Evolutionary conservation across 64 coral and sea anemone species (phyloP).

Genomic region (Montipora foliosa): DNA sequence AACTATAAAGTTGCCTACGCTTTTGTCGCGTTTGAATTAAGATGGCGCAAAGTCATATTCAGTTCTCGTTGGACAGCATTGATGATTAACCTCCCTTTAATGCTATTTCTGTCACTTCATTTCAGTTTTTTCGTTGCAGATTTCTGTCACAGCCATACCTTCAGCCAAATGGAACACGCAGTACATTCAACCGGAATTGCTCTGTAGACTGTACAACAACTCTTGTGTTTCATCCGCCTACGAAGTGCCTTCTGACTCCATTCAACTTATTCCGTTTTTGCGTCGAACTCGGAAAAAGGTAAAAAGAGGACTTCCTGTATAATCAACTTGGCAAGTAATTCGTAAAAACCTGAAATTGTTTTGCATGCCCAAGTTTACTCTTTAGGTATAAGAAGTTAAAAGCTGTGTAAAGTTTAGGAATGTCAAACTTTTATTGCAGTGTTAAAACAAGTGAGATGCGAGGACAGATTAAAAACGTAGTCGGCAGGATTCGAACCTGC

Average conservation of each 20-base stretch:
- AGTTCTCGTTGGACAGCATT: too few relatives aligned
- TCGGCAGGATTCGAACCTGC: conserved; percentile 58
- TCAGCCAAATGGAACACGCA: conserved; percentile 67
- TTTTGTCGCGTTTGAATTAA: too few relatives aligned
- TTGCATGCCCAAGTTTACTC: too few relatives aligned
- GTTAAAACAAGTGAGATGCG: too few relatives aligned
- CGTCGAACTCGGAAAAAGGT: conserved; percentile 38
- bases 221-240: conserved; percentile 60
- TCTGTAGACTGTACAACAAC: conserved; percentile 65
- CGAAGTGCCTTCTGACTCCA: conserved; percentile 4
- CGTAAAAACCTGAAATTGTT: too few relatives aligned
- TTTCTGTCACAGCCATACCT: conserved; percentile 75
- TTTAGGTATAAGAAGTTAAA: too few relatives aligned
- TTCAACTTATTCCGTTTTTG: conserved; percentile 39
- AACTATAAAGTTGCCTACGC: too few relatives aligned
- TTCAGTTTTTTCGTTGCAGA: conserved; percentile 34
- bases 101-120: not conserved
- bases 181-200: conserved; percentile 73
- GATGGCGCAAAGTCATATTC: too few relatives aligned
- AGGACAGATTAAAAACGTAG: not conserved
- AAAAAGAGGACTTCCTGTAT: not conserved
- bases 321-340: not conserved
- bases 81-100: too few relatives aligned
- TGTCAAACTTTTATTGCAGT: too few relatives aligned
- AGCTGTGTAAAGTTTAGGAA: too few relatives aligned